Evolutionary conservation across 2,797 vertebrate species (phyloP).

Genomic region (Semaprochilodus insignis): DNA sequence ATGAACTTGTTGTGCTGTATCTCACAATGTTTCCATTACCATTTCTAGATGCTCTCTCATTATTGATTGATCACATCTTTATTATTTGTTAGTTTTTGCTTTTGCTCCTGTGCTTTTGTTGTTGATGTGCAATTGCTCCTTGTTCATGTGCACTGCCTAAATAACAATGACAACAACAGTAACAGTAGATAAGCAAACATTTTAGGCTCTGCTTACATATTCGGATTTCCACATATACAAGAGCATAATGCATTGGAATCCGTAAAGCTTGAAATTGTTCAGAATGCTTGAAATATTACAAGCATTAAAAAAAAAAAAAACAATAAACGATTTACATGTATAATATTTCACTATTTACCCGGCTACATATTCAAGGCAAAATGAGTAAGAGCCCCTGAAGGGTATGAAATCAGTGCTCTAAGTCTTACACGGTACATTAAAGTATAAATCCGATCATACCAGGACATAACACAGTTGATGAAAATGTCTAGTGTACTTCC

Average conservation of each 20-base stretch:
- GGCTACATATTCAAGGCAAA: constrained; percentile 72
- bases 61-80: neutral
- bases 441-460: constrained; percentile 66
- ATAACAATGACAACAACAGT: neutral
- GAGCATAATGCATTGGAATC: constrained; percentile 3
- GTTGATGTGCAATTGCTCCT: neutral
- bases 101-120: neutral
- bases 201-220: constrained; percentile 18
- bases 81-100: neutral
- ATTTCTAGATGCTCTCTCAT: neutral
- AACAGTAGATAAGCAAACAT: neutral
- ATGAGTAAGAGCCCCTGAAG: constrained; percentile 69
- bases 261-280: constrained; percentile 32
- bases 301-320: constrained; percentile 14
- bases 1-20: neutral
- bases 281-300: constrained; percentile 23
- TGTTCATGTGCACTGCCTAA: constrained; percentile 3
- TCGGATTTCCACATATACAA: constrained; percentile 30
- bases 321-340: constrained; percentile 18
- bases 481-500: constrained; percentile 54
- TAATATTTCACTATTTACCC: constrained; percentile 12
- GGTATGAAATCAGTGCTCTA: constrained; percentile 68
- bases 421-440: constrained; percentile 54
- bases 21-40: neutral
- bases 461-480: constrained; percentile 63